Evolutionary conservation across 2,888 invertebrate genomes (phyloP).

Genomic region (Gymnocheta viridis): DNA sequence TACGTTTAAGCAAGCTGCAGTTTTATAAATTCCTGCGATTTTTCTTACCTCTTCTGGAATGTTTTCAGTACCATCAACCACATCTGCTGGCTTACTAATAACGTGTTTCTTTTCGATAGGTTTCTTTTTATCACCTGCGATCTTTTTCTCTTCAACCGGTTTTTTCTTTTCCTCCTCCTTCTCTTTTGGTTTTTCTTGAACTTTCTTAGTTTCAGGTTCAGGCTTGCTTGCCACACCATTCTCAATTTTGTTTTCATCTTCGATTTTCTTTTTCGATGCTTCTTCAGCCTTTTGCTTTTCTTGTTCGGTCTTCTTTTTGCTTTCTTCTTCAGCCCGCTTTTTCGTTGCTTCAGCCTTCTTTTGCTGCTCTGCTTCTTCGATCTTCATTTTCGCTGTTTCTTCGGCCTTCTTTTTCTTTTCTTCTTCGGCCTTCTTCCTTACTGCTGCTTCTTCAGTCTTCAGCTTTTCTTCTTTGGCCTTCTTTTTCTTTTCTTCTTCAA

Average conservation of each 20-base stretch:
- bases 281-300: slow-evolving; percentile 82
- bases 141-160: slow-evolving; percentile 70
- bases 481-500: slow-evolving; percentile 68
- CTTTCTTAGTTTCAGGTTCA: slow-evolving; percentile 52
- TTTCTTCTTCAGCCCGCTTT: neutral
- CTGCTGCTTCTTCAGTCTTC: slow-evolving; percentile 71
- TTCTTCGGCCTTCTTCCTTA: slow-evolving; percentile 8
- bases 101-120: slow-evolving; percentile 77
- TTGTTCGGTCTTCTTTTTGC: slow-evolving; percentile 67
- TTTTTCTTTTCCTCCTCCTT: slow-evolving; percentile 59
- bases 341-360: slow-evolving; percentile 5
- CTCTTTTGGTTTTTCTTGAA: slow-evolving; percentile 52
- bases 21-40: neutral
- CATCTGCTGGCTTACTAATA: slow-evolving; percentile 79
- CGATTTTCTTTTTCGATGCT: slow-evolving; percentile 77
- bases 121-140: slow-evolving; percentile 82
- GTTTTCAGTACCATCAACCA: slow-evolving; percentile 71
- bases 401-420: slow-evolving; percentile 34
- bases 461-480: neutral
- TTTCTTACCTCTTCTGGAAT: slow-evolving; percentile 66
- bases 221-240: slow-evolving; percentile 54
- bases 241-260: slow-evolving; percentile 75
- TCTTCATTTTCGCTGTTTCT: neutral
- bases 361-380: slow-evolving; percentile 71
- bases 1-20: neutral